Evolutionary conservation across 2,888 invertebrate genomes (phyloP).

Genomic region (Quadriops clusia): DNA sequence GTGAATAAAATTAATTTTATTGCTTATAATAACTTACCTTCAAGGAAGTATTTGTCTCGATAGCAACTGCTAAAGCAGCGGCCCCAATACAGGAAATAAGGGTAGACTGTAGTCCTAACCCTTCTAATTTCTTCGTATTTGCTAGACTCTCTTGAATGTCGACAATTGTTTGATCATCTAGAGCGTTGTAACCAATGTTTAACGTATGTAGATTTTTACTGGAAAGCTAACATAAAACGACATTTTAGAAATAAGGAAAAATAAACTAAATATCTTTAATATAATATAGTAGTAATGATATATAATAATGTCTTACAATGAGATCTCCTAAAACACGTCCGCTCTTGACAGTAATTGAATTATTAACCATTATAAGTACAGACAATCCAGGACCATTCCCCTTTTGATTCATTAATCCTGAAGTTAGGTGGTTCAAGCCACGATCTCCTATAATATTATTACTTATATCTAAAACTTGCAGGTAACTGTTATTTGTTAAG

Average conservation of each 20-base stretch:
- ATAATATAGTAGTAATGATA: too few relatives aligned
- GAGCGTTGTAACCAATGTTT: constrained; percentile 31
- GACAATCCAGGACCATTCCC: constrained; percentile 24
- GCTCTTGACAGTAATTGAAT: constrained; percentile 32
- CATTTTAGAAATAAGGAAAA: constrained; percentile 5
- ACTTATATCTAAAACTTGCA: constrained; percentile 31
- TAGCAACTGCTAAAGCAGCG: constrained; percentile 23
- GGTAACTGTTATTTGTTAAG: constrained; percentile 24
- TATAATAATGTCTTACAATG: constrained; percentile 28
- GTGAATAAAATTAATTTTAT: too few relatives aligned
- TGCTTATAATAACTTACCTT: constrained; percentile 19
- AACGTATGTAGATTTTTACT: constrained; percentile 30
- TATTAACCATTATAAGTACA: constrained; percentile 30
- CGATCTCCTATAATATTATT: constrained; percentile 33
- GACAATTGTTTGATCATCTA: constrained; percentile 28
- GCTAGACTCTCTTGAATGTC: constrained; percentile 24
- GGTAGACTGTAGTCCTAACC: constrained; percentile 31
- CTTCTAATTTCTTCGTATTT: constrained; percentile 25
- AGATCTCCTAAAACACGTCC: constrained; percentile 27
- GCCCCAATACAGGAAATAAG: constrained; percentile 31
- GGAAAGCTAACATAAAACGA: constrained; percentile 21
- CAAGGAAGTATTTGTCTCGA: constrained; percentile 27
- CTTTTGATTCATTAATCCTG: constrained; percentile 27
- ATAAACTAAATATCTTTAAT: constrained; percentile 2
- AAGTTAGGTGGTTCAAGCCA: constrained; percentile 29